These are phyloP conservation scores for Leptinotarsa rubiginosa DNA, from an alignment of 2,888 invertebrate genomes.

Conservation along the genomic window DNA sequence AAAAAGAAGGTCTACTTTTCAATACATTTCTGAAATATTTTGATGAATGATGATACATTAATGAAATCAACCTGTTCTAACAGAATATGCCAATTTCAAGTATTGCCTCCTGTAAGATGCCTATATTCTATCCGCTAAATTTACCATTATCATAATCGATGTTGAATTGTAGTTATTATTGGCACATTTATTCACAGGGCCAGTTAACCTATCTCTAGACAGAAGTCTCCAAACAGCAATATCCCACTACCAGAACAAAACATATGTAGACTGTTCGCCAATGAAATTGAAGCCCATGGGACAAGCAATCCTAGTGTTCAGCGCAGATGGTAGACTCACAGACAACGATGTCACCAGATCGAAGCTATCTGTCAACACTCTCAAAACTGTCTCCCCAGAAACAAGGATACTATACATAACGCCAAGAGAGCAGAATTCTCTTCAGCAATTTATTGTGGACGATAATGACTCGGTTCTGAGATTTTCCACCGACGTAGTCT, in stretches of 20 bases:
- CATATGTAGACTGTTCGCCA: conserved; percentile 62
- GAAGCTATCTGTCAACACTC: conserved; percentile 65
- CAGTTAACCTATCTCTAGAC: conserved; percentile 68
- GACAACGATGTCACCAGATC: conserved; percentile 66
- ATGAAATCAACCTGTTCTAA: no score
- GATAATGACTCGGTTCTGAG: conserved; percentile 67
- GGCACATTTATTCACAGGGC: conserved; percentile 66
- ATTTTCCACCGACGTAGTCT: conserved; percentile 51
- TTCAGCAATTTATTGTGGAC: conserved; percentile 52
- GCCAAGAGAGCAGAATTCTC: conserved; percentile 56
- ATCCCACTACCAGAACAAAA: conserved; percentile 67
- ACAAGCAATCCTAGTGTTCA: conserved; percentile 69
- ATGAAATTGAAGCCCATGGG: conserved; percentile 64
- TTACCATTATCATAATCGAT: no score
- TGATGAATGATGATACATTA: no score
- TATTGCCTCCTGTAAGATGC: no score
- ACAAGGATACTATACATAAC: conserved; percentile 70
- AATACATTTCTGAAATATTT: no score
- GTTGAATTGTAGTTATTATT: no score
- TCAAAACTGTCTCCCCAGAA: conserved; percentile 69
- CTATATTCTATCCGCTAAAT: no score
- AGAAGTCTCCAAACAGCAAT: conserved; percentile 68
- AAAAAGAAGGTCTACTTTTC: no score
- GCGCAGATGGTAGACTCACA: conserved; percentile 60
- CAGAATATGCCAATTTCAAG: no score